Percentiles rank a stretch among this genome's conserved stretches.
phyloP scores from a whole-genome alignment of 2,113 vertebrate species.

The Tachysurus fulvidraco region DNA sequence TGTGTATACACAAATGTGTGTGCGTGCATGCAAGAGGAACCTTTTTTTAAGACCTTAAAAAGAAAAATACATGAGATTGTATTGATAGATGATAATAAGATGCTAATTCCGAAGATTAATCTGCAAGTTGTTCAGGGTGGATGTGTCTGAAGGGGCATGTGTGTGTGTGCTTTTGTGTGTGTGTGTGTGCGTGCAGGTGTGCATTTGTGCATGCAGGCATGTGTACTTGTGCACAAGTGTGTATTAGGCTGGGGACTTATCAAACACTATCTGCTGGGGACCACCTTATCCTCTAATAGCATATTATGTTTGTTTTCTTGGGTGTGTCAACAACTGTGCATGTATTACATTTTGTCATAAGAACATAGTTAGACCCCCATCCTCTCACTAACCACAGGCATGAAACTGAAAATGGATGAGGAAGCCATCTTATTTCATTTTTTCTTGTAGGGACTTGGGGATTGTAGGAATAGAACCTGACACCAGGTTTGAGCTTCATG shows the following conservation, averaged over 20 bases:
- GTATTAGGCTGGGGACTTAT: not conserved
- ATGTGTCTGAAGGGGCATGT: not conserved
- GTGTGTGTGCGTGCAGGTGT: no score
- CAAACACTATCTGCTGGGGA: not conserved
- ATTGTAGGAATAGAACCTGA: not conserved
- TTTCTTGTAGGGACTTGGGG: not conserved
- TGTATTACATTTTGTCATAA: not conserved
- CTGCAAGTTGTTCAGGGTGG: no score
- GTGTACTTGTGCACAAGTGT: not conserved
- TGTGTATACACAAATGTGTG: no score
- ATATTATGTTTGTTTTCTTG: not conserved
- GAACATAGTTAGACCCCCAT: not conserved
- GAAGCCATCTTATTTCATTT: not conserved
- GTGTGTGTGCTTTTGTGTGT: no score
- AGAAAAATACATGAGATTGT: no score
- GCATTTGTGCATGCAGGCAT: no score
- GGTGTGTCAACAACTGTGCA: not conserved
- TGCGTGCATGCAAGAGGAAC: no score
- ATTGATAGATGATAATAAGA: no score
- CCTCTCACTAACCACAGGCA: not conserved
- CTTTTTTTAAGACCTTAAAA: no score
- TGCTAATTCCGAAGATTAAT: no score
- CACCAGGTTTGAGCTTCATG: not conserved
- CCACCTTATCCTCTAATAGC: not conserved
- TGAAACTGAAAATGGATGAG: not conserved